Evolutionary conservation across 2,113 vertebrate species (phyloP).

Genomic region (Rallus limicola): DNA sequence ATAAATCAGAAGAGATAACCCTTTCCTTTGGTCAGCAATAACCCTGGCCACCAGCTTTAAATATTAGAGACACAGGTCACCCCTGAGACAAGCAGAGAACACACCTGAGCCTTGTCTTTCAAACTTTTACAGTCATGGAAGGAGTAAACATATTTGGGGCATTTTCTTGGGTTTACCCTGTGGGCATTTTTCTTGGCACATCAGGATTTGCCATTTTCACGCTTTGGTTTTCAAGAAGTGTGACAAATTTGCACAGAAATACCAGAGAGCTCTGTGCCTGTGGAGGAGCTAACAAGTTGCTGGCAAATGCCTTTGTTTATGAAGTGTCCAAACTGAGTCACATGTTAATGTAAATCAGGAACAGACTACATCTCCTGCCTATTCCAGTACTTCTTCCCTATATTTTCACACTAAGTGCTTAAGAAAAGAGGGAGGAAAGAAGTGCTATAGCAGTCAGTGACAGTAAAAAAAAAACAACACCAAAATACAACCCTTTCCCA

Average conservation of each 20-base stretch:
- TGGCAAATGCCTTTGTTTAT: not conserved
- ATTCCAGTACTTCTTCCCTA: not conserved
- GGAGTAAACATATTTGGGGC: not conserved
- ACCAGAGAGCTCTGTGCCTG: not conserved
- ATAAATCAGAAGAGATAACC: not conserved
- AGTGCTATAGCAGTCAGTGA: not conserved
- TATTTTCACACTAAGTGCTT: not conserved
- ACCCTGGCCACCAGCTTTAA: not conserved
- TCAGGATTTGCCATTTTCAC: not conserved
- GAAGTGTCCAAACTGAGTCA: not conserved
- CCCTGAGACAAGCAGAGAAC: not conserved
- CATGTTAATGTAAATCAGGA: not conserved
- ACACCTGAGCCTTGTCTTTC: rapidly evolving
- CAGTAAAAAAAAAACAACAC: not conserved
- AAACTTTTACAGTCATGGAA: not conserved
- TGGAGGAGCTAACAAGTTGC: not conserved
- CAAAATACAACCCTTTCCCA: too few species aligned
- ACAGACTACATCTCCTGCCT: not conserved
- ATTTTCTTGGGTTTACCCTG: not conserved
- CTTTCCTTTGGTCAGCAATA: not conserved
- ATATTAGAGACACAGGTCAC: not conserved
- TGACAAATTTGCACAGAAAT: not conserved
- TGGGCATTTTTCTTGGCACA: not conserved
- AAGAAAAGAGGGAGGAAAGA: not conserved
- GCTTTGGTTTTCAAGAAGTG: not conserved